A percentile compares a stretch with the other conserved stretches of the same genome.
These are phyloP conservation scores for Diphyllodes magnificus DNA, from an alignment of 2,113 vertebrate species.

Conservation along the genomic window DNA sequence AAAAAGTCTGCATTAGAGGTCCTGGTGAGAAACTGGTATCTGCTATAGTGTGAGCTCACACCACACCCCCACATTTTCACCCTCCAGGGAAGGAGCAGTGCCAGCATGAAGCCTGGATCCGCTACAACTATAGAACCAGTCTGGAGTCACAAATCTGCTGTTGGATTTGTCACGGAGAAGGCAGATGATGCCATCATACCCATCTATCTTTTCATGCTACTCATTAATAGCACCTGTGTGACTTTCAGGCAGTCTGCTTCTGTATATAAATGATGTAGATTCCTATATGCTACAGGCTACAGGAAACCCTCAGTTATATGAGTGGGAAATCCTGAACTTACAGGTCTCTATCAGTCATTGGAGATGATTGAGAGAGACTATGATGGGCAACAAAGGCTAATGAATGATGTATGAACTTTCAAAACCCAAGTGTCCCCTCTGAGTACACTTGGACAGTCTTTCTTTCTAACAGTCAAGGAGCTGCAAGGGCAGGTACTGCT, in stretches of 20 bases:
- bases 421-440: too few relatives aligned
- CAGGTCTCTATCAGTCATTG: too few relatives aligned
- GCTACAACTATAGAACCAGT: rapidly evolving
- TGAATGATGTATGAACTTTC: too few relatives aligned
- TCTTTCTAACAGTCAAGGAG: too few relatives aligned
- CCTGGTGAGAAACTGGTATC: not conserved
- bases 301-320: not conserved
- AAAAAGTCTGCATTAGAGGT: not conserved
- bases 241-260: not conserved
- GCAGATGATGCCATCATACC: not conserved
- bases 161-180: not conserved
- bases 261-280: not conserved
- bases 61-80: not conserved
- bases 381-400: too few relatives aligned
- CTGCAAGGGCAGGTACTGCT: too few relatives aligned
- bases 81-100: not conserved
- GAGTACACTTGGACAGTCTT: too few relatives aligned
- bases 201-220: not conserved
- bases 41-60: not conserved
- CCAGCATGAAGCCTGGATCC: not conserved
- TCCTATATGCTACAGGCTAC: not conserved
- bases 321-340: too few relatives aligned
- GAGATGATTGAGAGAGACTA: too few relatives aligned
- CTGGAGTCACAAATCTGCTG: not conserved
- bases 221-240: not conserved